Evolutionary conservation across 1,140 invertebrate genomes (phyloP).

Genomic region (Bombus sylvicola): DNA sequence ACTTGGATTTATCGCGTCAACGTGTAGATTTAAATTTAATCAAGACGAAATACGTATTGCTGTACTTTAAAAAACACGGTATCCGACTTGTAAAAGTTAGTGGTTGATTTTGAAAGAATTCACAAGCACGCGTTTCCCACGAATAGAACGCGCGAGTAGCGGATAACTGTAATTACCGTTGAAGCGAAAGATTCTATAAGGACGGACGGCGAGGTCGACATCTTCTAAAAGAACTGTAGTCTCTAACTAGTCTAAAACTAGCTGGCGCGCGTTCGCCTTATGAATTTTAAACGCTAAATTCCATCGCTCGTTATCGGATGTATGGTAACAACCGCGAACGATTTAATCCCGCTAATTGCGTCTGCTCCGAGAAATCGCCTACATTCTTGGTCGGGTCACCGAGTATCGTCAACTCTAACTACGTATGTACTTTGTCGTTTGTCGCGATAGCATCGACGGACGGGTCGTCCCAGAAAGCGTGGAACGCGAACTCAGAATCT

Average conservation of each 20-base stretch:
- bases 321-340: neutral
- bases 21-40: too few relatives aligned
- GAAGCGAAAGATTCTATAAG: conserved; percentile 3
- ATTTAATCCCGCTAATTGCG: conserved; percentile 44
- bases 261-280: neutral
- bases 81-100: too few relatives aligned
- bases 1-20: too few relatives aligned
- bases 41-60: too few relatives aligned
- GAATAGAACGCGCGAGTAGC: conserved; percentile 44
- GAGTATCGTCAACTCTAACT: neutral
- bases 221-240: neutral
- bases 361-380: neutral
- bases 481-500: conserved; percentile 18
- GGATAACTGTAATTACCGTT: conserved; percentile 62
- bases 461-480: neutral
- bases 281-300: conserved; percentile 13
- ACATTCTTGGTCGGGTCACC: conserved; percentile 41
- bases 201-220: neutral
- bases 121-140: conserved; percentile 62
- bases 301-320: conserved; percentile 11
- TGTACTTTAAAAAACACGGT: too few relatives aligned
- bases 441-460: conserved; percentile 31
- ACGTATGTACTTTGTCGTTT: neutral
- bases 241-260: neutral
- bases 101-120: neutral